phyloP scores from a whole-genome alignment of 2,113 vertebrate genomes.

The Ctenodactylus gundi region DNA sequence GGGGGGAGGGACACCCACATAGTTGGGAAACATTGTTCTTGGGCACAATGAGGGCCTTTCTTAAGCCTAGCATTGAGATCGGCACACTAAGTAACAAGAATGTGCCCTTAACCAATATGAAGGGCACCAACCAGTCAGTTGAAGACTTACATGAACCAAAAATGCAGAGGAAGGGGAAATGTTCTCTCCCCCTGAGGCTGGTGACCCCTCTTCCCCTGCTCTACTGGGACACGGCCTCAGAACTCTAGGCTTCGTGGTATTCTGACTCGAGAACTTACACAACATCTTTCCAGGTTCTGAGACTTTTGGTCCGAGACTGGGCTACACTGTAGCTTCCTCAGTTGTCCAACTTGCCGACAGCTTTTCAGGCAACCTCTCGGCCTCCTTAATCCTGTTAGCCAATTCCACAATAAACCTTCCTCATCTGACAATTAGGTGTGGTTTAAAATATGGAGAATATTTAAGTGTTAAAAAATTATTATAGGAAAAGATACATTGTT shows the following conservation, averaged over 20 bases:
- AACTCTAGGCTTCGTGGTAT: neutral
- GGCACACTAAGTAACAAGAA: neutral
- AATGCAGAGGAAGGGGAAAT: neutral
- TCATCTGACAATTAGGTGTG: too few species aligned
- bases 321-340: neutral
- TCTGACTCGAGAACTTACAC: neutral
- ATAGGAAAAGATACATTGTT: too few species aligned
- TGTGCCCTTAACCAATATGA: too few species aligned
- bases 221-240: fast-evolving
- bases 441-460: too few species aligned
- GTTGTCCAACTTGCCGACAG: neutral
- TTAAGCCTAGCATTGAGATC: neutral
- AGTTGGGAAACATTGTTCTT: too few species aligned
- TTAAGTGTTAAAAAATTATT: too few species aligned
- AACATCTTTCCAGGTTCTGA: neutral
- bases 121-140: too few species aligned
- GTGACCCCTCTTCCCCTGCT: too few species aligned
- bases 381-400: neutral
- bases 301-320: neutral
- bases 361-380: too few species aligned
- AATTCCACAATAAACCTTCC: neutral
- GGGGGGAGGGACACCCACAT: neutral
- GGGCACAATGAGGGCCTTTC: neutral
- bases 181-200: neutral
- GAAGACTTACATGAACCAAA: neutral